Evolutionary conservation across 2,113 vertebrate genomes (phyloP).

Genomic region (Dolichallabes microphthalmus): DNA sequence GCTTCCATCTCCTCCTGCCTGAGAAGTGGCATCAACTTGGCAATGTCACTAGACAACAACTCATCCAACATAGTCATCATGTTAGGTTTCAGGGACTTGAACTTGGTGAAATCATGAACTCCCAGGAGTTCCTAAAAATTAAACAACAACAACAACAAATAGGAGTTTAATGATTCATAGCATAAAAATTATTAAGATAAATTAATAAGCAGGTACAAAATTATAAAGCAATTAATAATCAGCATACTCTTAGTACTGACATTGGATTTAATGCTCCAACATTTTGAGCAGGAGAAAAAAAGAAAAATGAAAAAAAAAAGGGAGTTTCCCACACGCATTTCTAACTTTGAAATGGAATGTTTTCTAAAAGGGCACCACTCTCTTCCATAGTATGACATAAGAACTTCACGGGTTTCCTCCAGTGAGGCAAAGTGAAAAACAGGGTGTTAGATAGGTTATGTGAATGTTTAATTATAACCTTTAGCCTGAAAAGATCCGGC

Average conservation of each 20-base stretch:
- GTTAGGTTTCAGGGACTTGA: slow-evolving; percentile 83
- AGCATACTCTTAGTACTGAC: background rate
- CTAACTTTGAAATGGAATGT: background rate
- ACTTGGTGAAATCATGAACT: slow-evolving; percentile 87
- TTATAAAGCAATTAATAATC: background rate
- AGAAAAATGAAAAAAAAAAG: background rate
- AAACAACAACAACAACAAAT: background rate
- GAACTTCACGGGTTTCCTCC: background rate
- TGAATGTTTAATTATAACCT: background rate
- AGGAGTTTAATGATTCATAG: background rate
- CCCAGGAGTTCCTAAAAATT: slow-evolving; percentile 79
- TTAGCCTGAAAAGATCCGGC: background rate
- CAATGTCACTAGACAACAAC: slow-evolving; percentile 79
- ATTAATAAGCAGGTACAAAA: background rate
- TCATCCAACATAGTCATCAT: slow-evolving; percentile 83
- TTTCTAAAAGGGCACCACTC: background rate
- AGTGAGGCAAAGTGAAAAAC: background rate
- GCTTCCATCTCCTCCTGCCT: slow-evolving; percentile 87
- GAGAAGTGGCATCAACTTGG: slow-evolving; percentile 88
- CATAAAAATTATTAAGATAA: background rate
- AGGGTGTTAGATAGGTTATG: background rate
- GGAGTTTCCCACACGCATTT: background rate
- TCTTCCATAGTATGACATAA: background rate
- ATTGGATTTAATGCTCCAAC: background rate
- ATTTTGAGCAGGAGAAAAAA: background rate